phyloP scores from a whole-genome alignment of 2,888 invertebrate species.

The Ferdinandea cuprea region DNA sequence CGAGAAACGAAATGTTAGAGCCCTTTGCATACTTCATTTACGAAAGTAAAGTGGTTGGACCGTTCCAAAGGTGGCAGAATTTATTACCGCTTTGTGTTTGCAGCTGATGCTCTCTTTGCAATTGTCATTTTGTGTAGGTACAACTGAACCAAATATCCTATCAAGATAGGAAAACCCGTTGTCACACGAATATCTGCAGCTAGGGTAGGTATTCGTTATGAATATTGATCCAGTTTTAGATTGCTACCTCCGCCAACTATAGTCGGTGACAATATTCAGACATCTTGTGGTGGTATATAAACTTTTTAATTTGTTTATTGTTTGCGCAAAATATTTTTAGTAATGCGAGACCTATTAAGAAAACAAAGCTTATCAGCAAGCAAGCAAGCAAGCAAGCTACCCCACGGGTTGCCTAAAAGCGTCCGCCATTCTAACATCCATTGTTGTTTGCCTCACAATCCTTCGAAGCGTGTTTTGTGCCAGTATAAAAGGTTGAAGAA shows the following conservation, averaged over 20 bases:
- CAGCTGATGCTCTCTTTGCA: too few relatives aligned
- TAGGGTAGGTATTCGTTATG: background rate
- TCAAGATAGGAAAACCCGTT: background rate
- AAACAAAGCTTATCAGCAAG: slow-evolving; percentile 64
- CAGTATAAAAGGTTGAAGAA: slow-evolving; percentile 64
- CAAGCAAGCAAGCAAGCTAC: slow-evolving; percentile 49
- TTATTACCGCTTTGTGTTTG: too few relatives aligned
- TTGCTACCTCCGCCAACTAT: slow-evolving; percentile 9
- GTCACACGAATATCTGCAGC: background rate
- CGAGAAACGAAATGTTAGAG: too few relatives aligned
- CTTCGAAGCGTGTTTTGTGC: slow-evolving; percentile 43
- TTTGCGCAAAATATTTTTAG: slow-evolving; percentile 47
- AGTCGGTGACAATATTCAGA: slow-evolving; percentile 17
- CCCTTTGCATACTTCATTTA: too few relatives aligned
- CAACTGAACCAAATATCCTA: too few relatives aligned
- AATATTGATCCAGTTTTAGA: slow-evolving; percentile 12
- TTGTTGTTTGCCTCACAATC: slow-evolving; percentile 36
- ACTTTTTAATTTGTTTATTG: slow-evolving; percentile 65
- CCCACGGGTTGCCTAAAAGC: slow-evolving; percentile 44
- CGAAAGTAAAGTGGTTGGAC: too few relatives aligned
- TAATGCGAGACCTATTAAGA: slow-evolving; percentile 58
- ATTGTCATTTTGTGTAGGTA: too few relatives aligned
- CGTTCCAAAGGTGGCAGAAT: too few relatives aligned
- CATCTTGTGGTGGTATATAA: slow-evolving; percentile 4
- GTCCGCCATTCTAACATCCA: slow-evolving; percentile 14